These are phyloP conservation scores for Willowsia nigromaculata DNA, from an alignment of 2,888 invertebrate species.

Conservation along the genomic window DNA sequence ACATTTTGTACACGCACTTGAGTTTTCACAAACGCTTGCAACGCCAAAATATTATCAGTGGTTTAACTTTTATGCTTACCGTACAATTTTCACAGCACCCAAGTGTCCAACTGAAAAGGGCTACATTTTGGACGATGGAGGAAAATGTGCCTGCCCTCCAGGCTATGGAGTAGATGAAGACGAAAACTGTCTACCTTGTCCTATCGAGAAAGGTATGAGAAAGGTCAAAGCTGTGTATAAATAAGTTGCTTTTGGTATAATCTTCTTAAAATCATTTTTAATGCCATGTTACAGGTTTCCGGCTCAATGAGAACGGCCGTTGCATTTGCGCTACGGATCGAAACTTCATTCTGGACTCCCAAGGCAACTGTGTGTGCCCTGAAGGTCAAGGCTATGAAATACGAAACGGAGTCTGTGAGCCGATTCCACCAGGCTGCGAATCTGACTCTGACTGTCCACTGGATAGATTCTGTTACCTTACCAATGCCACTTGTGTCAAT, in stretches of 20 bases:
- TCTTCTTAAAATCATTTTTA: background rate
- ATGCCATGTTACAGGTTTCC: constrained; percentile 83
- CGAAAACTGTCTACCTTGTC: constrained; percentile 89
- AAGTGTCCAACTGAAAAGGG: constrained; percentile 86
- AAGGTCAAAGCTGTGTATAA: background rate
- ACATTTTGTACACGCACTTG: background rate
- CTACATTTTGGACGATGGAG: constrained; percentile 84
- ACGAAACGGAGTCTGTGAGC: constrained; percentile 73
- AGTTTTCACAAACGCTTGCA: too few relatives aligned
- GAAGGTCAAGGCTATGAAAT: constrained; percentile 85
- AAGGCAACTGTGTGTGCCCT: constrained; percentile 88
- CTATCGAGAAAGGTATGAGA: constrained; percentile 82
- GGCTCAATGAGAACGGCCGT: constrained; percentile 88
- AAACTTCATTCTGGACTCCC: constrained; percentile 89
- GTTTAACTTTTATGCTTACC: background rate
- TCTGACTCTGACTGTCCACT: constrained; percentile 87
- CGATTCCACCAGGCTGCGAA: constrained; percentile 83
- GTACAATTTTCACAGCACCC: constrained; percentile 80
- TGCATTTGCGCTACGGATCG: constrained; percentile 91
- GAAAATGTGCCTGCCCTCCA: constrained; percentile 88
- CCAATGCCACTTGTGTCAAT: constrained; percentile 87
- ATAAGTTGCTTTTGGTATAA: too few relatives aligned
- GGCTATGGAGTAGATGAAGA: constrained; percentile 88
- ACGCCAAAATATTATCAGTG: too few relatives aligned
- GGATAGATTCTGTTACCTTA: constrained; percentile 86